Percentiles rank a stretch among this genome's conserved stretches.
phyloP scores from a whole-genome alignment of 2,888 invertebrate genomes.

The Macrosiphum euphorbiae region DNA sequence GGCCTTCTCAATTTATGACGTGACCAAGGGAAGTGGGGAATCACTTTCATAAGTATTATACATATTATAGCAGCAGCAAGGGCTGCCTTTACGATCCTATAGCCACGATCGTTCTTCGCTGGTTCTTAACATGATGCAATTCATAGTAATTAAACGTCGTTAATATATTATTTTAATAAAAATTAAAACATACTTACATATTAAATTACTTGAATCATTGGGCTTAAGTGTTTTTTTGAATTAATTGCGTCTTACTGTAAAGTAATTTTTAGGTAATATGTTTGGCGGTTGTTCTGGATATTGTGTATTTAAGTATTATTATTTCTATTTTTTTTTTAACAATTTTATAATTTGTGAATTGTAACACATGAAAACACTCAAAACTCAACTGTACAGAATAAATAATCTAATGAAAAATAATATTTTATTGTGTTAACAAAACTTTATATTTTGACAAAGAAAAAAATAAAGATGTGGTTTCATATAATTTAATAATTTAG shows the following conservation, averaged over 20 bases:
- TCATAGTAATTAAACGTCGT: background rate
- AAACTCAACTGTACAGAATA: background rate
- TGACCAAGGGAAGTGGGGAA: too few species aligned
- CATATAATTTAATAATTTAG: background rate
- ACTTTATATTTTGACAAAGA: background rate
- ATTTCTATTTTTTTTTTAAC: background rate
- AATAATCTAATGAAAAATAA: background rate
- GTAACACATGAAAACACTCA: background rate
- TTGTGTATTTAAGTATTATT: background rate
- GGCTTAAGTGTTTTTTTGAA: too few species aligned
- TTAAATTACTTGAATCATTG: background rate
- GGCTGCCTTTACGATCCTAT: background rate
- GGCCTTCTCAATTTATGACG: too few species aligned
- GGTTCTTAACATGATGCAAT: background rate
- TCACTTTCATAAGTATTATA: too few species aligned
- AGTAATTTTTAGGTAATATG: too few species aligned
- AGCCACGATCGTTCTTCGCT: background rate
- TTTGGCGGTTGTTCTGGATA: background rate
- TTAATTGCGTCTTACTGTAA: too few species aligned
- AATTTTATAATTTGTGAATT: background rate
- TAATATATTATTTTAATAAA: background rate
- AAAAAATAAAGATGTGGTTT: background rate
- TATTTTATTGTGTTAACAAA: background rate
- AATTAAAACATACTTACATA: background rate
- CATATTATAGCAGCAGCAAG: too few species aligned